A percentile compares a stretch with the other conserved stretches of the same genome.
Conservation (phyloP, 2,113 vertebrate genomes). For the Hippolais icterina region DNA sequence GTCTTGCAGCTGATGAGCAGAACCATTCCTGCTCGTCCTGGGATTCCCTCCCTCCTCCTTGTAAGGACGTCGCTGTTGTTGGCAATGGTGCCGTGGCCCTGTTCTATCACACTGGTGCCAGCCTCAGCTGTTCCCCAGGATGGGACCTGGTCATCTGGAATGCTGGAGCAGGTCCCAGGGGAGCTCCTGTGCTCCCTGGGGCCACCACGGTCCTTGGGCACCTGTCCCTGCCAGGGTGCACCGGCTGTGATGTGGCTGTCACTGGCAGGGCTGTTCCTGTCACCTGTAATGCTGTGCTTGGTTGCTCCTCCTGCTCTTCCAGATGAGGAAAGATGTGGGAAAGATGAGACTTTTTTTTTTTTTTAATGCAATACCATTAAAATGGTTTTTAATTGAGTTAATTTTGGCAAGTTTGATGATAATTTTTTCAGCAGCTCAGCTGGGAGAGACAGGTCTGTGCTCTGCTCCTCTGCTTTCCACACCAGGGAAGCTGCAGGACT, state of each 20-base stretch:
- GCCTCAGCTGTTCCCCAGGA: background rate
- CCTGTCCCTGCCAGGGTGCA: background rate
- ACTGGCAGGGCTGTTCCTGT: background rate
- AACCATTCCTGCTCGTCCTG: background rate
- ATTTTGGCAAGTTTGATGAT: background rate
- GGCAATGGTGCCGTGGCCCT: rapidly evolving
- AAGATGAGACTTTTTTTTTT: background rate
- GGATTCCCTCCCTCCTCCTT: background rate
- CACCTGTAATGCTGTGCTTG: background rate
- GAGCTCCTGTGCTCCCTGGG: background rate
- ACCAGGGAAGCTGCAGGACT: background rate
- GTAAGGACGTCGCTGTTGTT: rapidly evolving
- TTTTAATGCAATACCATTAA: background rate
- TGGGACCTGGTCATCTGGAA: rapidly evolving
- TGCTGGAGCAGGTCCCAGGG: background rate
- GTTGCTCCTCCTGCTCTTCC: background rate
- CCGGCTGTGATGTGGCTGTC: background rate
- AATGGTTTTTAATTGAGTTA: conserved; percentile 25
- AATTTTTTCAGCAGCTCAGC: conserved; percentile 1
- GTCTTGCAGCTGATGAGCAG: conserved; percentile 22
- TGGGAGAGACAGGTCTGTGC: background rate
- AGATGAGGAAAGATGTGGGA: background rate
- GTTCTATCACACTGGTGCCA: rapidly evolving
- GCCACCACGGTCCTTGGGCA: rapidly evolving
- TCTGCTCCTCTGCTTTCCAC: rapidly evolving